A percentile compares a stretch with the other conserved stretches of the same genome.
Evolutionary conservation across 2,797 vertebrate genomes (phyloP).

Genomic region (Oreortyx pictus): DNA sequence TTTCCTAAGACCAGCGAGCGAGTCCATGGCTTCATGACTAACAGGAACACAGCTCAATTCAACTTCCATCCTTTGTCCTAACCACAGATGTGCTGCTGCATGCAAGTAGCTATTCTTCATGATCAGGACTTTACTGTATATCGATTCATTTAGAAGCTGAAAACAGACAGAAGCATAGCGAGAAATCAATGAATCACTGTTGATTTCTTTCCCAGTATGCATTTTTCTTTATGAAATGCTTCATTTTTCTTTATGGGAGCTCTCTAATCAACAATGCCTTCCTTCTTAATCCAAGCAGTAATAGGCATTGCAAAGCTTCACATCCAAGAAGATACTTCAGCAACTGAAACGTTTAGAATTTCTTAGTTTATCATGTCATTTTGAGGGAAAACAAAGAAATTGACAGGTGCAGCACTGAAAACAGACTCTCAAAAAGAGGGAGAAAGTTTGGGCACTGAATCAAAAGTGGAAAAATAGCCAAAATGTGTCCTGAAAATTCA

Average conservation of each 20-base stretch:
- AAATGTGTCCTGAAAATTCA: background rate
- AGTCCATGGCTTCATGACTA: background rate
- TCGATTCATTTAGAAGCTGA: slow-evolving; percentile 31
- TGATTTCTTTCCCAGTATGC: slow-evolving; percentile 25
- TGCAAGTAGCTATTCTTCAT: slow-evolving; percentile 5
- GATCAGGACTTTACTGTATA: slow-evolving; percentile 9
- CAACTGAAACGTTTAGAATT: slow-evolving; percentile 24
- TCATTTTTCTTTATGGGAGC: slow-evolving; percentile 28
- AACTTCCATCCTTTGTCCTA: background rate
- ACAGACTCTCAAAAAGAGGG: background rate
- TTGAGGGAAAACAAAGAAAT: background rate
- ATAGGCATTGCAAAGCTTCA: slow-evolving; percentile 18
- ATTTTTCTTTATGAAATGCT: slow-evolving; percentile 29
- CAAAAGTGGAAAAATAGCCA: background rate
- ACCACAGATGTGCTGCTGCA: background rate
- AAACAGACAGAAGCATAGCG: slow-evolving; percentile 38
- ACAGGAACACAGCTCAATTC: background rate
- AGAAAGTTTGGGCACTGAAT: background rate
- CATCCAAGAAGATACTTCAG: slow-evolving; percentile 40
- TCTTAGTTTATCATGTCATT: background rate
- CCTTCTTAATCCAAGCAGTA: slow-evolving; percentile 45
- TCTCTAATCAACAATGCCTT: slow-evolving; percentile 38
- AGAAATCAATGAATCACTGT: slow-evolving; percentile 56
- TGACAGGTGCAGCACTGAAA: background rate
- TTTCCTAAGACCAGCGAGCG: background rate